Conservation (phyloP, 2,888 invertebrate genomes). For the Endotricha flammealis region DNA sequence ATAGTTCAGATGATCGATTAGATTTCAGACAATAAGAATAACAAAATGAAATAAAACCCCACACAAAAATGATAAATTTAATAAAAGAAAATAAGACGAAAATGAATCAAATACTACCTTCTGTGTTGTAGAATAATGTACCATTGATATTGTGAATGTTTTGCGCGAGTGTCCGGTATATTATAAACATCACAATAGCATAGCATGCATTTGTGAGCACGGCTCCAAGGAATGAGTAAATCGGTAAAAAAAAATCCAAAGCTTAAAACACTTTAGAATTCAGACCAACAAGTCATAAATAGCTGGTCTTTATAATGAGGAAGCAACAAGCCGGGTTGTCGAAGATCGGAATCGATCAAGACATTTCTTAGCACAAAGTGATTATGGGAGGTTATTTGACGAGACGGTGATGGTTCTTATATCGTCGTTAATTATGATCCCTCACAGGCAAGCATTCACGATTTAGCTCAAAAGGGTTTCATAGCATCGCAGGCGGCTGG, state of each 20-base stretch:
- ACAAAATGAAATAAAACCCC: conserved; percentile 50
- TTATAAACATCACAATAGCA: conserved; percentile 55
- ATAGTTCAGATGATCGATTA: neutral
- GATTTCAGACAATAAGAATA: too few species aligned
- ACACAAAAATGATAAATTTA: conserved; percentile 39
- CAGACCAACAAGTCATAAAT: conserved; percentile 67
- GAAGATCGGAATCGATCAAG: conserved; percentile 37
- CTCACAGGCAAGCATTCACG: conserved; percentile 79
- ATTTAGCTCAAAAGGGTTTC: conserved; percentile 78
- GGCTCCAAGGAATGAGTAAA: conserved; percentile 71
- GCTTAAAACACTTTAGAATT: conserved; percentile 25
- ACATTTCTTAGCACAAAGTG: conserved; percentile 69
- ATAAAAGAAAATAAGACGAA: conserved; percentile 53
- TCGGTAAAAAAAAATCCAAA: conserved; percentile 32
- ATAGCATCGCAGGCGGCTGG: conserved; percentile 79
- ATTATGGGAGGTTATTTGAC: conserved; percentile 70
- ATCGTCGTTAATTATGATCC: conserved; percentile 77
- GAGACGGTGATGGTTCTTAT: conserved; percentile 70
- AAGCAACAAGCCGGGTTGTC: conserved; percentile 63
- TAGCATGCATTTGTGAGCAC: conserved; percentile 67
- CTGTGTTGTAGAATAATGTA: conserved; percentile 62
- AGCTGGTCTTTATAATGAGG: conserved; percentile 60
- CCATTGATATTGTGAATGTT: conserved; percentile 69
- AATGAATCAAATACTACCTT: conserved; percentile 74
- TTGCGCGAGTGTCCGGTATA: conserved; percentile 51